Conservation (phyloP, 2,113 vertebrate species). For the Thalassarche chlororhynchos region DNA sequence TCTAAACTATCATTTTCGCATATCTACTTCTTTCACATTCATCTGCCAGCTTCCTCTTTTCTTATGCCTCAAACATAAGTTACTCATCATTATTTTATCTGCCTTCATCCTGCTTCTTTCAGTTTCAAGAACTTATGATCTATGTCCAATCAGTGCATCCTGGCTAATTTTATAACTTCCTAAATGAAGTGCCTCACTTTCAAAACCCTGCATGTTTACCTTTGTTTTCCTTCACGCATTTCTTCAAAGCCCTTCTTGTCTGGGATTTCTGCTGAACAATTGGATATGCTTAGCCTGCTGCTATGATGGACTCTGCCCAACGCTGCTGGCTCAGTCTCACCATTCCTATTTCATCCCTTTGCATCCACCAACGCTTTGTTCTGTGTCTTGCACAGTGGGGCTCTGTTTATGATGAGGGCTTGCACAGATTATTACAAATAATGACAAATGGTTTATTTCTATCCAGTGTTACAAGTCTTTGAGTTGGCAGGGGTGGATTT, state of each 20-base stretch:
- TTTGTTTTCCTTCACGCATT: not conserved
- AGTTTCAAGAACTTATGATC: not conserved
- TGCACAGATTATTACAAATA: not conserved
- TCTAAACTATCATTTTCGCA: not conserved
- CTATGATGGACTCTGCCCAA: slow-evolving; percentile 14
- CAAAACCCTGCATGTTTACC: not conserved
- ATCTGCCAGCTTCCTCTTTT: not conserved
- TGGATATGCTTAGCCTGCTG: not conserved
- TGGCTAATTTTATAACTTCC: not conserved
- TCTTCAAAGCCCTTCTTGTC: slow-evolving; percentile 9
- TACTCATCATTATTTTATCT: not conserved
- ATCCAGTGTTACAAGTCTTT: not conserved
- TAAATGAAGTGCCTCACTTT: not conserved
- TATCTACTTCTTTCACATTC: not conserved
- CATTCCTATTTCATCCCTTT: not conserved
- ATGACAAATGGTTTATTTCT: slow-evolving; percentile 3
- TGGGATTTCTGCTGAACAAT: not conserved
- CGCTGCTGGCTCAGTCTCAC: not conserved
- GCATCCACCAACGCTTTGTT: not conserved
- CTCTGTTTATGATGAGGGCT: not conserved
- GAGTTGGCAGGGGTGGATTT: not conserved
- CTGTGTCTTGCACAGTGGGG: not conserved
- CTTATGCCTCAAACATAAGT: not conserved
- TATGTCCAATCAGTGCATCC: not conserved
- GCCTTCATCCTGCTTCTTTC: not conserved